Conservation (phyloP, 1,140 invertebrate genomes). For the Papilio aristodemus region DNA sequence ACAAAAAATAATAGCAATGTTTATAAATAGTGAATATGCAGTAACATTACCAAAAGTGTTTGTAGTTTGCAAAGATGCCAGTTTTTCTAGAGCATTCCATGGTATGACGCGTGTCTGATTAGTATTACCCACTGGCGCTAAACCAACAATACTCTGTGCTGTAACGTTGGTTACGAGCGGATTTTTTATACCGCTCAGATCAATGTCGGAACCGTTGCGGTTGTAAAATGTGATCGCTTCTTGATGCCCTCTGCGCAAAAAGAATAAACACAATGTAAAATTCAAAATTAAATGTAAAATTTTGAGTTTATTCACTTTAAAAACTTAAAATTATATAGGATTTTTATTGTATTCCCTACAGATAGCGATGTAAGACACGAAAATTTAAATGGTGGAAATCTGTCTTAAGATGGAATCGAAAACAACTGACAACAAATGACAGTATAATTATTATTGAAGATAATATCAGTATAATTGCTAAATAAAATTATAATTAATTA, state of each 20-base stretch:
- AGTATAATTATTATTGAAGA: too few species aligned
- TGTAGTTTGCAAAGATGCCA: slow-evolving; percentile 21
- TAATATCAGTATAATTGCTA: too few species aligned
- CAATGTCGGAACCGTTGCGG: slow-evolving; percentile 55
- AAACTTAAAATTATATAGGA: too few species aligned
- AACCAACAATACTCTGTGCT: slow-evolving; percentile 56
- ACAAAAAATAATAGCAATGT: not conserved
- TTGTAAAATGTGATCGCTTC: slow-evolving; percentile 61
- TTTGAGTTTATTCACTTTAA: too few species aligned
- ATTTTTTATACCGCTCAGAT: slow-evolving; percentile 50
- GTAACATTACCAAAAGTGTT: slow-evolving; percentile 14
- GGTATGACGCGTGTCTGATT: slow-evolving; percentile 34
- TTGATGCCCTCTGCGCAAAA: slow-evolving; percentile 51
- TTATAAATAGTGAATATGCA: not conserved
- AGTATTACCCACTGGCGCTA: slow-evolving; percentile 41
- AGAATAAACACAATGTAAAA: slow-evolving; percentile 1
- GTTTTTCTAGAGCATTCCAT: slow-evolving; percentile 40
- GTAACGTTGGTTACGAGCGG: slow-evolving; percentile 64
- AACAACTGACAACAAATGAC: too few species aligned
- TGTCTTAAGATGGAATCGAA: too few species aligned
- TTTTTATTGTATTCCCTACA: too few species aligned
- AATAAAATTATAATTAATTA: too few species aligned
- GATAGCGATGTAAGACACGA: too few species aligned
- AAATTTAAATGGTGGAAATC: too few species aligned
- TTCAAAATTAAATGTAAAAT: too few species aligned